These are phyloP conservation scores for Eleutherodactylus coqui DNA, from an alignment of 2,797 vertebrate species.

Conservation along the genomic window DNA sequence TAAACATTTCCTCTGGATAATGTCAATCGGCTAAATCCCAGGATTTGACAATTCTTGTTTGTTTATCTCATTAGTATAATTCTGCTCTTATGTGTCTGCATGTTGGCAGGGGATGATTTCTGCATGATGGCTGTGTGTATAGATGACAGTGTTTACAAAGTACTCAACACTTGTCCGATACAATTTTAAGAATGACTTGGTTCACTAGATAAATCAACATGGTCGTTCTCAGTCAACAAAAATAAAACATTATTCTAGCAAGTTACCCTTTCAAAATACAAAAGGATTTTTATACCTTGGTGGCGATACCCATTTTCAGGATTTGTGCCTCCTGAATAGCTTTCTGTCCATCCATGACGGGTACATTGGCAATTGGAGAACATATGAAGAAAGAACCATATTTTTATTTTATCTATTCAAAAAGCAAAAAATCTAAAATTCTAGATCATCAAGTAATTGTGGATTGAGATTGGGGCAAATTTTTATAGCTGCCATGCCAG, in stretches of 20 bases:
- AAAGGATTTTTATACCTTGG: background rate
- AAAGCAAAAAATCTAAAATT: too few species aligned
- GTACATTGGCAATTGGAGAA: too few species aligned
- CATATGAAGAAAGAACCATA: too few species aligned
- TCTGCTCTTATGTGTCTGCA: background rate
- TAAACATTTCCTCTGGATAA: slow-evolving; percentile 8
- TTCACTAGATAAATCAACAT: slow-evolving; percentile 25
- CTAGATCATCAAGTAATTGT: too few species aligned
- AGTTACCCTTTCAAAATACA: background rate
- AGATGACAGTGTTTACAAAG: slow-evolving; percentile 22
- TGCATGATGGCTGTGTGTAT: background rate
- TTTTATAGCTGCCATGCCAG: too few species aligned
- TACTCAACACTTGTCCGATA: slow-evolving; percentile 13
- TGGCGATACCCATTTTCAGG: background rate
- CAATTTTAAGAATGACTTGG: background rate
- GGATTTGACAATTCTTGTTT: background rate
- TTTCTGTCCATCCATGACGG: background rate
- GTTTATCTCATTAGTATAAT: slow-evolving; percentile 22
- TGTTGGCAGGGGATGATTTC: background rate
- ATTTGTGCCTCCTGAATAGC: background rate
- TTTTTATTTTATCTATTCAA: too few species aligned
- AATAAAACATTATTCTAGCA: background rate
- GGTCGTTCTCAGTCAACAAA: slow-evolving; percentile 9
- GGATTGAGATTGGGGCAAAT: too few species aligned
- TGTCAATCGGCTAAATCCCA: background rate